These are phyloP conservation scores for Dendrocincla fuliginosa DNA, from an alignment of 2,797 vertebrate genomes.

Conservation along the genomic window DNA sequence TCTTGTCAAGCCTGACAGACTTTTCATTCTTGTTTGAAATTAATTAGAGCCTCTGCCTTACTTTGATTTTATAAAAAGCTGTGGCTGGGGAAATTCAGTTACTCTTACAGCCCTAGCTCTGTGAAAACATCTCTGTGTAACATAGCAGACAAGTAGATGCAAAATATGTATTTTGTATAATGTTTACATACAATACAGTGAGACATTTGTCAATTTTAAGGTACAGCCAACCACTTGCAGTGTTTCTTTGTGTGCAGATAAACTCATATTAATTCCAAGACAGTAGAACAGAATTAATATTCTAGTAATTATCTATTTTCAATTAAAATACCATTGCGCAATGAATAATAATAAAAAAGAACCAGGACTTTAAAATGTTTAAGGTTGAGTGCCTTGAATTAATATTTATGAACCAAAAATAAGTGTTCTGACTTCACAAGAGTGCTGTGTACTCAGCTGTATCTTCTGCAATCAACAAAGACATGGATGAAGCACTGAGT, in stretches of 20 bases:
- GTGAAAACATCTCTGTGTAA: not conserved
- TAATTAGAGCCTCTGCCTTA: constrained; percentile 34
- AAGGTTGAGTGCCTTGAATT: not conserved
- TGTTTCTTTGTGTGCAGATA: not conserved
- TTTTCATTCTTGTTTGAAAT: constrained; percentile 25
- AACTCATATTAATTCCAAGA: not conserved
- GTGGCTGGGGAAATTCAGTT: not conserved
- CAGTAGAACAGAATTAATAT: not conserved
- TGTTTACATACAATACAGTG: not conserved
- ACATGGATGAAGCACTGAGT: not conserved
- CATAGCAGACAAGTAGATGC: not conserved
- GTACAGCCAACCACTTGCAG: not conserved
- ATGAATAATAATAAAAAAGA: constrained; percentile 8
- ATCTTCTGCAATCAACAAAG: not conserved
- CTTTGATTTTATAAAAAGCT: constrained; percentile 10
- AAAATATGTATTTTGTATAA: not conserved
- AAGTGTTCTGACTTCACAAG: not conserved
- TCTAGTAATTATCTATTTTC: not conserved
- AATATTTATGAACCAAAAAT: constrained; percentile 41
- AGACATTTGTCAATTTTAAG: not conserved
- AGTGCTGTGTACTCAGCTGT: not conserved
- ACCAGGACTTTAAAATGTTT: not conserved
- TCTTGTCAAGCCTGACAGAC: constrained; percentile 17
- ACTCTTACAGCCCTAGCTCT: not conserved
- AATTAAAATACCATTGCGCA: constrained; percentile 24